These are phyloP conservation scores for Orestias chungarensis DNA, from an alignment of 2,797 vertebrate species.

Conservation along the genomic window DNA sequence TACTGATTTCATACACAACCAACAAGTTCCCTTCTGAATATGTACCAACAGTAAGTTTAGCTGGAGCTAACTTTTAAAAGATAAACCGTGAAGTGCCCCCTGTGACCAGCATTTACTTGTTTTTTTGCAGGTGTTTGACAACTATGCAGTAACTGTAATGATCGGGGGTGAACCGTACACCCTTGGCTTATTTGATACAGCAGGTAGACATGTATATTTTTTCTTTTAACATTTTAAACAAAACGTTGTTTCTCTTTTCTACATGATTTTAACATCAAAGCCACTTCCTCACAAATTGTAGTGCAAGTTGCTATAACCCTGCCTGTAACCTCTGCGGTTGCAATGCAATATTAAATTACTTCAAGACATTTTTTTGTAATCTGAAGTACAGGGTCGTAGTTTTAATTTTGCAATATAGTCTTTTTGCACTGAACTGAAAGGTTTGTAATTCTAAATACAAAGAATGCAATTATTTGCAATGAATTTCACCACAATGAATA, in stretches of 20 bases:
- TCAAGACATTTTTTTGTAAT: background rate
- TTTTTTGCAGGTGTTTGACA: slow-evolving; percentile 79
- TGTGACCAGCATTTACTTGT: background rate
- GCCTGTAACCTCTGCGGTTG: background rate
- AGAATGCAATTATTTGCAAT: background rate
- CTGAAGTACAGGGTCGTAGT: background rate
- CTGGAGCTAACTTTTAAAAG: background rate
- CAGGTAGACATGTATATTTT: slow-evolving; percentile 66
- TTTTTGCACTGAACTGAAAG: background rate
- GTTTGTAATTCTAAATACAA: background rate
- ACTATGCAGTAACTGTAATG: slow-evolving; percentile 86
- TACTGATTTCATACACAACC: slow-evolving; percentile 86
- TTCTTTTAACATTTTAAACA: background rate
- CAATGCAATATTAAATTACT: background rate
- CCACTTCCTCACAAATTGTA: background rate
- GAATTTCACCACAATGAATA: background rate
- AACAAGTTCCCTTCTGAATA: slow-evolving; percentile 87
- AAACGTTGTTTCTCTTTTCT: background rate
- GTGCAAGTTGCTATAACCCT: background rate
- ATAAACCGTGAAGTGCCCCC: background rate
- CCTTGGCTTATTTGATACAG: slow-evolving; percentile 83
- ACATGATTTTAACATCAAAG: background rate
- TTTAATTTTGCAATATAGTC: background rate
- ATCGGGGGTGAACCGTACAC: slow-evolving; percentile 84
- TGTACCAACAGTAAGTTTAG: slow-evolving; percentile 81